Conservation (phyloP, 2,888 invertebrate genomes). For the Phanerotoma sp. region DNA sequence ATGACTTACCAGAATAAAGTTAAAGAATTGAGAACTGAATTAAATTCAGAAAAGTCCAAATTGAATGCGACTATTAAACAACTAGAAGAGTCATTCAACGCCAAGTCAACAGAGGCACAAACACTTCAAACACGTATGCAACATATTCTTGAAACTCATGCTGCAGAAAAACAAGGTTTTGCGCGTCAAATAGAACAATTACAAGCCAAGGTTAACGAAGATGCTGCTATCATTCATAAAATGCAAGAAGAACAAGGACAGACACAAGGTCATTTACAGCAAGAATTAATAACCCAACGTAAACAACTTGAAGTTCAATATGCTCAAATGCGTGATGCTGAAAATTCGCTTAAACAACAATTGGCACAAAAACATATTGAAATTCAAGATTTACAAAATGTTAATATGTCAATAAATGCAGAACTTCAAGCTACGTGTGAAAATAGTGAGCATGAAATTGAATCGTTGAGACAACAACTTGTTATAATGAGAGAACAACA, state of each 20-base stretch:
- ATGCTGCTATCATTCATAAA: conserved; percentile 59
- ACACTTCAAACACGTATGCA: conserved; percentile 66
- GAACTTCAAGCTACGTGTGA: conserved; percentile 52
- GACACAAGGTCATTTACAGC: conserved; percentile 54
- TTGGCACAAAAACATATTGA: conserved; percentile 60
- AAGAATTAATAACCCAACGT: conserved; percentile 64
- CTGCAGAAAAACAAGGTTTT: conserved; percentile 65
- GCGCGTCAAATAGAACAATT: conserved; percentile 66
- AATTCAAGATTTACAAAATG: conserved; percentile 55
- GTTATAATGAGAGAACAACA: conserved; percentile 48
- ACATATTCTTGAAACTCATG: conserved; percentile 61
- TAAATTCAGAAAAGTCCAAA: conserved; percentile 69
- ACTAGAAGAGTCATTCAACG: conserved; percentile 62
- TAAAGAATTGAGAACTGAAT: conserved; percentile 72
- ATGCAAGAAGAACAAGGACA: conserved; percentile 62
- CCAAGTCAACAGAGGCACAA: conserved; percentile 65
- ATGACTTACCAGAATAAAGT: conserved; percentile 75
- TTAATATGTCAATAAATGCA: conserved; percentile 44
- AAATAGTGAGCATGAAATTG: conserved; percentile 48
- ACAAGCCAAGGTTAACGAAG: conserved; percentile 64
- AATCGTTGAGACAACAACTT: conserved; percentile 48
- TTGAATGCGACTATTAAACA: conserved; percentile 60
- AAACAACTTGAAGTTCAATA: conserved; percentile 69
- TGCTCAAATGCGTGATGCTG: conserved; percentile 63
- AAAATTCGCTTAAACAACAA: conserved; percentile 50